These are phyloP conservation scores for Microcebus griseorufus DNA, from an alignment of 2,113 vertebrate species.

Conservation along the genomic window DNA sequence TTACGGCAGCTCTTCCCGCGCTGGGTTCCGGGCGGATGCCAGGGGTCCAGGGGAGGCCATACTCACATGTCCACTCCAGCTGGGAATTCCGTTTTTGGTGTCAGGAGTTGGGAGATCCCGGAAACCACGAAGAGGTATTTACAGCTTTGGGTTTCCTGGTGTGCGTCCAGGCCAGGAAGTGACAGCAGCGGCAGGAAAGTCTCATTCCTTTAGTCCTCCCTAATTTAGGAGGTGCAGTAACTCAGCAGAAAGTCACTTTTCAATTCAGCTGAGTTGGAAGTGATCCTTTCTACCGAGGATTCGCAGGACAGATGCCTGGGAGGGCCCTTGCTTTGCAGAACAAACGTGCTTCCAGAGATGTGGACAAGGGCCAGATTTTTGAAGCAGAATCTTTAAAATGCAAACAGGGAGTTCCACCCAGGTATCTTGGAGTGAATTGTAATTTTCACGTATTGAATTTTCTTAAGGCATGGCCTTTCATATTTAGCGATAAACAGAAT, in stretches of 20 bases:
- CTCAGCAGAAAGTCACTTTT: neutral
- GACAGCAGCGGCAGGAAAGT: neutral
- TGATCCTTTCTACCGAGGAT: neutral
- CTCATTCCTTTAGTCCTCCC: neutral
- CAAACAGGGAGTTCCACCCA: neutral
- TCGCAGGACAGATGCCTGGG: neutral
- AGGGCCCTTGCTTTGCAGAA: neutral
- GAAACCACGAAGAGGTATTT: neutral
- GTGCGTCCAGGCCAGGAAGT: neutral
- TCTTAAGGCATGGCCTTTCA: slow-evolving; percentile 33
- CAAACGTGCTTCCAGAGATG: neutral
- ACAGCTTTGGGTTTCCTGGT: neutral
- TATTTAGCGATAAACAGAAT: slow-evolving; percentile 52
- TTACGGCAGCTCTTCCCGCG: too few relatives aligned
- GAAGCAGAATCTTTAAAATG: slow-evolving; percentile 38
- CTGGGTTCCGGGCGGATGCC: neutral
- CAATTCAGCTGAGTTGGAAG: neutral
- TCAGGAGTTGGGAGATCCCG: neutral
- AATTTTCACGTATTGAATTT: slow-evolving; percentile 47
- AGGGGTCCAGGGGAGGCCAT: neutral
- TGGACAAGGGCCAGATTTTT: neutral
- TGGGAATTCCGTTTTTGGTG: neutral
- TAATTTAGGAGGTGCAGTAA: neutral
- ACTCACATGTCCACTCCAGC: fast-evolving
- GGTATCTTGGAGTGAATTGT: neutral